These are phyloP conservation scores for Parnassius glacialis DNA, from an alignment of 2,888 invertebrate genomes.

Conservation along the genomic window DNA sequence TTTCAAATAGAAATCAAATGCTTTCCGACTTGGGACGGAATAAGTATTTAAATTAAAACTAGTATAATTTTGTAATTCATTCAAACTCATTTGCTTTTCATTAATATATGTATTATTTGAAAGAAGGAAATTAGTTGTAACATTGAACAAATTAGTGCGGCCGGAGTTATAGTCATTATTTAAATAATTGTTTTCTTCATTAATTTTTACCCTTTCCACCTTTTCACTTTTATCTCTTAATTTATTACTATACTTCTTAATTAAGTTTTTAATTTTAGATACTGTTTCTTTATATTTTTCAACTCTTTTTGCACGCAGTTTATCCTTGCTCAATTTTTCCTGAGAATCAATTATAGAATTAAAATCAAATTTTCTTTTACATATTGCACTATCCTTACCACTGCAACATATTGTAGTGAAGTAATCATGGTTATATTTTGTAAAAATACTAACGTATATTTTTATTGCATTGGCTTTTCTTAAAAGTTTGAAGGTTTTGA, in stretches of 20 bases:
- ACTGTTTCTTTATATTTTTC: conserved; percentile 43
- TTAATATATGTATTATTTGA: background rate
- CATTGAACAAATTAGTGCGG: too few species aligned
- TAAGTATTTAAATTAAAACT: background rate
- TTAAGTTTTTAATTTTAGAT: conserved; percentile 45
- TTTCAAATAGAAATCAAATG: background rate
- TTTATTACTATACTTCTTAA: conserved; percentile 44
- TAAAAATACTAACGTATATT: conserved; percentile 56
- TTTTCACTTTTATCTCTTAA: background rate
- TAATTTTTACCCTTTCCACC: background rate
- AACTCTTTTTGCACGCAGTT: background rate
- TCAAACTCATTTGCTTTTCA: background rate
- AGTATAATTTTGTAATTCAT: background rate
- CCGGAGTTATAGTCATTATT: background rate
- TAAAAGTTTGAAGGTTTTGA: conserved; percentile 53
- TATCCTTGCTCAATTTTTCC: conserved; percentile 3
- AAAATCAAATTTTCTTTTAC: conserved; percentile 30
- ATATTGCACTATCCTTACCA: conserved; percentile 9
- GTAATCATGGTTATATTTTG: conserved; percentile 39
- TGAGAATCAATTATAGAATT: background rate
- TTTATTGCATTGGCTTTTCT: conserved; percentile 51
- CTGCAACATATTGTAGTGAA: conserved; percentile 49
- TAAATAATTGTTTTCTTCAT: background rate
- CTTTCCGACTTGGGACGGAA: background rate
- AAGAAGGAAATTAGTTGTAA: background rate